Base-by-base conservation (phyloP, 2,797 vertebrate species). In the Lepilemur septentrionalis region DNA sequence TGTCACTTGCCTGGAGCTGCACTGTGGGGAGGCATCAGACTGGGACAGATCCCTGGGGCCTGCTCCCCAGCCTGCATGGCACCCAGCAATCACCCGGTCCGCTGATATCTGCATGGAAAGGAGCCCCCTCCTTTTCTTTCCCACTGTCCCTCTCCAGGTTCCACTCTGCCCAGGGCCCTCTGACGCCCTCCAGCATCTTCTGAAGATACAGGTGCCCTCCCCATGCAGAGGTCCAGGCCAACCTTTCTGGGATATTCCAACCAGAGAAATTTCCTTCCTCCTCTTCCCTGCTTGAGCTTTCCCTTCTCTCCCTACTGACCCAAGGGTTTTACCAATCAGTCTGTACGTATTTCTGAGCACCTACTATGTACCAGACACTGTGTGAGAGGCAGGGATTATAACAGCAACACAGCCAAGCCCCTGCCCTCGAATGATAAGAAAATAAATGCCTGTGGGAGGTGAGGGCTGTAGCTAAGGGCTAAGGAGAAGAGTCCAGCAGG, bases 191-290 rank as follows among this genome's bases (percentile, higher is more conserved):
- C 20, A 63, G 35, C 46, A 20, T 13, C 67, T 86, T 59, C 89
- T 48, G 14, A 46, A 81, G 67, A 89, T 8, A 6, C 1, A 2
- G 41, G 12, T 14, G 35, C 22, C 48, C 18, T 69, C 9, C n/a
- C 22, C 1, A 46, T 32, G 23, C 14, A 28, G 52, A 46, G 48
- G 13, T 80, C 65, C 52, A 17, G 59, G 32, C 59, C 69, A 82
- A 0, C 13, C 43, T 59, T n/a, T 43, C 15, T 0, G 0, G 59
- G 32, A 38, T 32, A 25, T 9, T 55, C 67, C n/a, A 73, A 20
- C n/a, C 25, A 14, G 57, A 59, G 57, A 25, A 59, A 25, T 30
- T 14, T 25, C 57, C 8, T 93, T 32, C 28, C 81, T 73, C 57
- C 52, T 79, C 43, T 20, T 6, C 28, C 57, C 81, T 52, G n/a